Conservation (phyloP, 92 coral and sea anemone genomes). For the Diadumene lineata region DNA sequence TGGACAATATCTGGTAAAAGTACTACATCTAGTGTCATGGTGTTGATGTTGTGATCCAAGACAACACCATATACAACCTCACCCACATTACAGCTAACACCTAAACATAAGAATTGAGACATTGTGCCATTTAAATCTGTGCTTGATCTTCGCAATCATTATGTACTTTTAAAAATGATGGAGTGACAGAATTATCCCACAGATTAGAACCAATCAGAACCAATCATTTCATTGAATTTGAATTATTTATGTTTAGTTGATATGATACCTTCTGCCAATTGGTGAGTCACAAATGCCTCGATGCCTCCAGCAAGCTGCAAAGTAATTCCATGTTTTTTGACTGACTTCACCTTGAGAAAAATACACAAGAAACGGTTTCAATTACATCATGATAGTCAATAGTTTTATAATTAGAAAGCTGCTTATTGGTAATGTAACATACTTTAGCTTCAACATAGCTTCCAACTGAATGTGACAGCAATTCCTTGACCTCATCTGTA, state of each 20-base stretch:
- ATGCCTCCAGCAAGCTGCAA: slow-evolving; percentile 77
- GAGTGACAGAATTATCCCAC: too few relatives aligned
- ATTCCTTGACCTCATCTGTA: slow-evolving; percentile 56
- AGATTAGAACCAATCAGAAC: too few relatives aligned
- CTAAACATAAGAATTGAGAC: slow-evolving; percentile 32
- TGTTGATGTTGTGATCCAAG: slow-evolving; percentile 70
- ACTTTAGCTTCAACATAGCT: slow-evolving; percentile 81
- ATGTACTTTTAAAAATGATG: too few relatives aligned
- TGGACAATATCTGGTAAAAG: slow-evolving; percentile 67
- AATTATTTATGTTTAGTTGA: too few relatives aligned
- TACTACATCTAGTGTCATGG: slow-evolving; percentile 52
- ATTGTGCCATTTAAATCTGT: too few relatives aligned
- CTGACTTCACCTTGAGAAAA: slow-evolving; percentile 56
- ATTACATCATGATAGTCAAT: not conserved
- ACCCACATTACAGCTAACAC: slow-evolving; percentile 68
- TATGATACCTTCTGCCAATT: slow-evolving; percentile 74
- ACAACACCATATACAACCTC: slow-evolving; percentile 75
- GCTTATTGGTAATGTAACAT: not conserved
- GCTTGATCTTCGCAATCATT: too few relatives aligned
- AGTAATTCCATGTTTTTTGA: slow-evolving; percentile 67
- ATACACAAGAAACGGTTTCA: not conserved
- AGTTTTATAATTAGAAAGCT: too few relatives aligned
- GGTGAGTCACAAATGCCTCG: slow-evolving; percentile 76
- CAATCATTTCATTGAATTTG: too few relatives aligned
- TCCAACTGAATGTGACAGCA: slow-evolving; percentile 53